phyloP scores from a whole-genome alignment of 1,140 invertebrate genomes.

The Stegodyphus dumicola region DNA sequence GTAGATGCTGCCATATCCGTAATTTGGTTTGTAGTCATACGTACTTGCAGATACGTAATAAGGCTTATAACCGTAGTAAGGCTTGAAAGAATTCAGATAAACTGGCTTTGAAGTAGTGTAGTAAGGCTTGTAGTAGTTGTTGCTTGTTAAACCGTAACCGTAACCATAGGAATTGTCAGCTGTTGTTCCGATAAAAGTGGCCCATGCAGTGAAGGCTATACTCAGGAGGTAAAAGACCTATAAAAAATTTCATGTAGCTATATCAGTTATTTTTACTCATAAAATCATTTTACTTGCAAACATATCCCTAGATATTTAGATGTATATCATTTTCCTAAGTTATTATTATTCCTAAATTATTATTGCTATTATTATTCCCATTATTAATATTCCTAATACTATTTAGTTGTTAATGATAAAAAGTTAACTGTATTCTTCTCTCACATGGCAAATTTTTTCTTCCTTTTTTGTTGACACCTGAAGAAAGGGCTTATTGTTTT shows the following conservation, averaged over 20 bases:
- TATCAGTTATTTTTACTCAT: too few species aligned
- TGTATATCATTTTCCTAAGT: too few species aligned
- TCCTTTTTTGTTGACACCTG: too few species aligned
- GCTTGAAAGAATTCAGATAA: neutral
- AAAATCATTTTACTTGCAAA: too few species aligned
- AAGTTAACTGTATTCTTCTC: too few species aligned
- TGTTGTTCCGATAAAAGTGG: neutral
- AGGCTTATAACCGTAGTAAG: neutral
- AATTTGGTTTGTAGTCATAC: constrained; percentile 5
- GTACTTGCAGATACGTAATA: neutral
- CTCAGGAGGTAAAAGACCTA: neutral
- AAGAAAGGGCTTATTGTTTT: too few species aligned
- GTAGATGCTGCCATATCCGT: constrained; percentile 5
- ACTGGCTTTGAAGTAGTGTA: constrained; percentile 26
- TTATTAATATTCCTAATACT: too few species aligned
- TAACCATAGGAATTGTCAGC: neutral
- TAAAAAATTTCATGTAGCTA: neutral
- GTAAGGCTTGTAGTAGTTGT: neutral
- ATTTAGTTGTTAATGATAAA: too few species aligned
- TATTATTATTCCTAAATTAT: too few species aligned
- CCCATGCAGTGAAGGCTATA: neutral
- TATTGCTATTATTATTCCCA: too few species aligned
- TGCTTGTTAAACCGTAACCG: neutral
- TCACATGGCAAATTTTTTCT: too few species aligned
- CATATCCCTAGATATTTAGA: too few species aligned